These are phyloP conservation scores for Neoscelio sp. DNA, from an alignment of 2,888 invertebrate species.

Conservation along the genomic window DNA sequence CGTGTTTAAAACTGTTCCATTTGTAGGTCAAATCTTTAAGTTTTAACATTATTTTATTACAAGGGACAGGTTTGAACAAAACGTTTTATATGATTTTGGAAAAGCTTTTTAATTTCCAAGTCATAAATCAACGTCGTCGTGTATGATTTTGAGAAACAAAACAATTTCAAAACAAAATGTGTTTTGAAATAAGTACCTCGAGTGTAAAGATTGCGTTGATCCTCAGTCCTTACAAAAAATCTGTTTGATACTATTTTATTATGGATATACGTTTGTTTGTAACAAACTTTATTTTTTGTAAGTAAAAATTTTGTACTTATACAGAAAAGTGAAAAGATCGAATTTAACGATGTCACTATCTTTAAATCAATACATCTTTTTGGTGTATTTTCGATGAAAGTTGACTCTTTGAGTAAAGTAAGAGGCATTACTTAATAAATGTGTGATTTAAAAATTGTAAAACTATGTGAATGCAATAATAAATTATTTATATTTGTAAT, in stretches of 20 bases:
- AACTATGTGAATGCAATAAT: conserved; percentile 24
- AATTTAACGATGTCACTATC: not conserved
- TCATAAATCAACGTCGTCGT: too few species aligned
- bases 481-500: conserved; percentile 19
- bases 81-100: too few species aligned
- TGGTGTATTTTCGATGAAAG: conserved; percentile 25
- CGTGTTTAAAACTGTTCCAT: too few species aligned
- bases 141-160: too few species aligned
- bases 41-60: too few species aligned
- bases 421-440: conserved; percentile 32
- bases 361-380: conserved; percentile 8
- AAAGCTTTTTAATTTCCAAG: too few species aligned
- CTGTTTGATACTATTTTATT: conserved; percentile 34
- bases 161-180: not conserved
- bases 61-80: too few species aligned
- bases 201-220: conserved; percentile 20
- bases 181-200: too few species aligned
- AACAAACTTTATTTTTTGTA: conserved; percentile 10
- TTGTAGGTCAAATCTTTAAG: too few species aligned
- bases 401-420: conserved; percentile 10
- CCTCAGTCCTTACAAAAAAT: not conserved
- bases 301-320: conserved; percentile 18
- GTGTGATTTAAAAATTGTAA: conserved; percentile 25
- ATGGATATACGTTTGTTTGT: not conserved
- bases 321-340: conserved; percentile 2